These are phyloP conservation scores for Leucosticte australis DNA, from an alignment of 2,113 vertebrate species.

Conservation along the genomic window DNA sequence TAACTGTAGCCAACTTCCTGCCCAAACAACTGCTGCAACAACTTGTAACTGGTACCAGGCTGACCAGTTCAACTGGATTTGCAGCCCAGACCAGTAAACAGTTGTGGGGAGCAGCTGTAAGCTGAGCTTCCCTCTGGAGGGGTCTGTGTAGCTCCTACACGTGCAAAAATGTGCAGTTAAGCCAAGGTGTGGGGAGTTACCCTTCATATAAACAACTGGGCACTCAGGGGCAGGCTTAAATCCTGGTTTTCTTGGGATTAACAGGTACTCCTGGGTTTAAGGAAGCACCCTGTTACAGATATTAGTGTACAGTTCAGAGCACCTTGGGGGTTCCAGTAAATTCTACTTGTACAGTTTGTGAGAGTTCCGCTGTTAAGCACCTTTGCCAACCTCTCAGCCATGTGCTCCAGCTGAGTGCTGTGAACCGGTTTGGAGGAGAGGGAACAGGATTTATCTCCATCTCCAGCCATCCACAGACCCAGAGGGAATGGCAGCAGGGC, in stretches of 20 bases:
- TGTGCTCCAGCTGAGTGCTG: not conserved
- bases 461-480: not conserved
- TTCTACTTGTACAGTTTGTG: not conserved
- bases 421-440: not conserved
- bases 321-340: not conserved
- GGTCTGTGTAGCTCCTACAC: fast-evolving
- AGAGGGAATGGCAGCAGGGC: fast-evolving
- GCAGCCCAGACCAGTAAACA: not conserved
- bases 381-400: not conserved
- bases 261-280: not conserved
- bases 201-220: not conserved
- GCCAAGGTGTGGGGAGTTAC: not conserved
- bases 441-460: not conserved
- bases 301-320: not conserved
- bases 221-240: not conserved
- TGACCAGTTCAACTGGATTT: not conserved
- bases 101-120: not conserved
- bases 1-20: not conserved
- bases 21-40: slow-evolving; percentile 50
- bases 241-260: not conserved
- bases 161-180: not conserved
- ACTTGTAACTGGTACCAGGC: not conserved
- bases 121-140: not conserved
- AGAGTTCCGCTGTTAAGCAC: not conserved
- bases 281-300: not conserved